A percentile compares a stretch with the other conserved stretches of the same genome.
phyloP scores from a whole-genome alignment of 2,797 vertebrate genomes.

The Oreortyx pictus region DNA sequence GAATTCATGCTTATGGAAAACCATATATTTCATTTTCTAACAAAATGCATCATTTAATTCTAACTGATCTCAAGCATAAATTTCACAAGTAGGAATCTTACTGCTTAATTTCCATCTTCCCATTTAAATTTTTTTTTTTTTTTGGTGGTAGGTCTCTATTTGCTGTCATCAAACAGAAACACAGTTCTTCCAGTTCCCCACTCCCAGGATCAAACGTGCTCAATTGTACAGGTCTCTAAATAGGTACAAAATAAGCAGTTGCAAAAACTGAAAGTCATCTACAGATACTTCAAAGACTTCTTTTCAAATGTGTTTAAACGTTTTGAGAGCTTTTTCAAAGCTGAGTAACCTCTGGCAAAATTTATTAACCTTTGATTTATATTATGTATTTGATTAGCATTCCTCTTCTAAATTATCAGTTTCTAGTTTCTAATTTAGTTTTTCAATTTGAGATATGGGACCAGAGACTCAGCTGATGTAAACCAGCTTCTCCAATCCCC shows the following conservation, averaged over 20 bases:
- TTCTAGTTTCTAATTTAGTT: constrained; percentile 18
- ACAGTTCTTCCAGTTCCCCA: background rate
- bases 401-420: background rate
- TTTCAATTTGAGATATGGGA: background rate
- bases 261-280: constrained; percentile 3
- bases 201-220: background rate
- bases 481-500: background rate
- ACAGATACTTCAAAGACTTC: constrained; percentile 25
- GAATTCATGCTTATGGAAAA: background rate
- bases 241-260: constrained; percentile 25
- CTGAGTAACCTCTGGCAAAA: constrained; percentile 50
- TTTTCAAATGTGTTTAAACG: constrained; percentile 40
- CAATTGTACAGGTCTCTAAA: background rate
- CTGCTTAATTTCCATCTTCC: background rate
- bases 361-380: constrained; percentile 48
- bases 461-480: background rate
- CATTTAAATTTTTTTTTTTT: constrained; percentile 32
- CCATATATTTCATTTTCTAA: background rate
- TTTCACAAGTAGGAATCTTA: background rate
- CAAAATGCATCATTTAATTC: background rate
- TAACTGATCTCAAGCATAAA: constrained; percentile 13
- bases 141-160: background rate
- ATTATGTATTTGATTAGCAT: constrained; percentile 15
- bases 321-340: constrained; percentile 55
- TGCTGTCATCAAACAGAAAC: constrained; percentile 9